Conservation (phyloP, 2,888 invertebrate genomes). For the Fragum whitleyi region DNA sequence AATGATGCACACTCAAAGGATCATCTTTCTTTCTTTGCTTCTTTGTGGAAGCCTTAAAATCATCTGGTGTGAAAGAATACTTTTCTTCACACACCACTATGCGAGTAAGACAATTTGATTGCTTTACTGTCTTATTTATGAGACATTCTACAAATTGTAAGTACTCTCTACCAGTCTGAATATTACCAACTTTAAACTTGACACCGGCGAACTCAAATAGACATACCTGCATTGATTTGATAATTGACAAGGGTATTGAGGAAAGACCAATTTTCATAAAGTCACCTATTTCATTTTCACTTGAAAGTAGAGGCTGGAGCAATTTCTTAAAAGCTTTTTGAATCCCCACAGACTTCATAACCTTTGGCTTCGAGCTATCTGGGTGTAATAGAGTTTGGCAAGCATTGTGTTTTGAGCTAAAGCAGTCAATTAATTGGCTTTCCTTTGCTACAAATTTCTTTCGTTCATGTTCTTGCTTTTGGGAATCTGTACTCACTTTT, state of each 20-base stretch:
- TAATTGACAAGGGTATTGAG: background rate
- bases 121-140: slow-evolving; percentile 2
- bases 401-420: background rate
- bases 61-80: slow-evolving; percentile 42
- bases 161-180: background rate
- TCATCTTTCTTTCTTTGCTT: background rate
- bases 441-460: background rate
- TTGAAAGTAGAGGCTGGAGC: background rate
- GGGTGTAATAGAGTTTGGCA: slow-evolving; percentile 2
- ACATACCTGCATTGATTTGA: slow-evolving; percentile 2
- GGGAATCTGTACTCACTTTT: background rate
- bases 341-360: background rate
- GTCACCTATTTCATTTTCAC: background rate
- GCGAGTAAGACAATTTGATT: background rate
- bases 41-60: background rate
- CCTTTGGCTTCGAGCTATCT: slow-evolving; percentile 11
- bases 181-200: slow-evolving; percentile 5
- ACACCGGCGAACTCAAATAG: slow-evolving; percentile 9
- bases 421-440: background rate
- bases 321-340: background rate
- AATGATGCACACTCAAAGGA: background rate
- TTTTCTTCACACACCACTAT: slow-evolving; percentile 40
- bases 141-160: background rate
- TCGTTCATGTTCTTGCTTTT: background rate
- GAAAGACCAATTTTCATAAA: background rate